Evolutionary conservation across 2,113 vertebrate genomes (phyloP).

Genomic region (Lanius ludovicianus): DNA sequence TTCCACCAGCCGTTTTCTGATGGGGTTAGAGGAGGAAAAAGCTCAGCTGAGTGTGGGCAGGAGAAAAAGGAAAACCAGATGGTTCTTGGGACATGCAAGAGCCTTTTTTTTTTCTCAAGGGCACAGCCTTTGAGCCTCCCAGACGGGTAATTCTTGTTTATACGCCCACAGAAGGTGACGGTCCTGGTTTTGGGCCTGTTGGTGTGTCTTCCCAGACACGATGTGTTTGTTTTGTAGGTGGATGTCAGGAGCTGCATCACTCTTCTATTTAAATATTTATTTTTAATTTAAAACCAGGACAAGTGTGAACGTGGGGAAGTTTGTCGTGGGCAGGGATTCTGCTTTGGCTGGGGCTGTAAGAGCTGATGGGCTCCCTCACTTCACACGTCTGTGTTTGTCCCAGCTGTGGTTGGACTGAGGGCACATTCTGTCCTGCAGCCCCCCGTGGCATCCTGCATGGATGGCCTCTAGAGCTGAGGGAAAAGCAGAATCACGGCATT

Average conservation of each 20-base stretch:
- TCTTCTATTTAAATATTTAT: not conserved
- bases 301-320: not conserved
- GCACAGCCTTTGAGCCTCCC: conserved; percentile 27
- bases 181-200: not conserved
- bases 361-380: not conserved
- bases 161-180: not conserved
- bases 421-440: not conserved
- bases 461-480: not conserved
- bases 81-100: not conserved
- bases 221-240: not conserved
- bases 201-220: not conserved
- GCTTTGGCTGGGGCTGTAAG: not conserved
- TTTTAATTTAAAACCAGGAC: not conserved
- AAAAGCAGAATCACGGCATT: rapidly evolving
- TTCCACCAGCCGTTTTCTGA: not conserved
- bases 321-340: not conserved
- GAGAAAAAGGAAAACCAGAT: not conserved
- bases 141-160: conserved; percentile 47
- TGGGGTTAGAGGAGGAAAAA: not conserved
- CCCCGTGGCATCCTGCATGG: not conserved
- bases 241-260: not conserved
- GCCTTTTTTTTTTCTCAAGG: not conserved
- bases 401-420: rapidly evolving
- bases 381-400: not conserved
- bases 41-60: conserved; percentile 10